These are phyloP conservation scores for Helleia helle DNA, from an alignment of 2,888 invertebrate species.

Conservation along the genomic window DNA sequence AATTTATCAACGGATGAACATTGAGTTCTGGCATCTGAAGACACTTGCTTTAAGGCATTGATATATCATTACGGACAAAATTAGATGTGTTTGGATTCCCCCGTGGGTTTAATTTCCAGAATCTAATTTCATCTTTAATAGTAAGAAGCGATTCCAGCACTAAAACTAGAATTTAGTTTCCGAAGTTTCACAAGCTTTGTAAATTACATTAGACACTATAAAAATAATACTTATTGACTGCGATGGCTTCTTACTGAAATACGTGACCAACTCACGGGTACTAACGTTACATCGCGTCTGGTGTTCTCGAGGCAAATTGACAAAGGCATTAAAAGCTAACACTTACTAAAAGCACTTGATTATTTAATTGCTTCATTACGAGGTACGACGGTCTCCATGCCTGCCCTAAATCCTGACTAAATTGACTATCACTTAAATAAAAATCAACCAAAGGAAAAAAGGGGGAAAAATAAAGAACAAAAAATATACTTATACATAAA, in stretches of 20 bases:
- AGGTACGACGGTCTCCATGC: constrained; percentile 18
- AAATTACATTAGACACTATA: too few species aligned
- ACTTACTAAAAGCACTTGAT: constrained; percentile 29
- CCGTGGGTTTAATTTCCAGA: too few species aligned
- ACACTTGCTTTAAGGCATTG: constrained; percentile 9
- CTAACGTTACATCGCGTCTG: too few species aligned
- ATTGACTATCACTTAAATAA: constrained; percentile 19
- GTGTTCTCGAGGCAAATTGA: constrained; percentile 22
- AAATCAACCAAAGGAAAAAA: constrained; percentile 28
- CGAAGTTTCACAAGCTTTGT: too few species aligned
- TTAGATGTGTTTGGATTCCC: background rate
- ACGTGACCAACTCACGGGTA: too few species aligned
- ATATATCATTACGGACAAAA: constrained; percentile 5
- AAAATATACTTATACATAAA: constrained; percentile 68
- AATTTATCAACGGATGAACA: background rate
- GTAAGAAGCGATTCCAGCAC: too few species aligned
- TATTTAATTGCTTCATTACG: constrained; percentile 15
- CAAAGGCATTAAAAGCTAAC: constrained; percentile 30
- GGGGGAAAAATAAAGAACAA: constrained; percentile 46
- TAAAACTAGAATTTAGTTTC: too few species aligned
- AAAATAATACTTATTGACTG: too few species aligned
- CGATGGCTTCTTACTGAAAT: too few species aligned
- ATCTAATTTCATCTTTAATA: too few species aligned
- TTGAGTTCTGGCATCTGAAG: constrained; percentile 2
- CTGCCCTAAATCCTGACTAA: constrained; percentile 16